Conservation (phyloP, 2,888 invertebrate species). For the Dolichomitus sp. region DNA sequence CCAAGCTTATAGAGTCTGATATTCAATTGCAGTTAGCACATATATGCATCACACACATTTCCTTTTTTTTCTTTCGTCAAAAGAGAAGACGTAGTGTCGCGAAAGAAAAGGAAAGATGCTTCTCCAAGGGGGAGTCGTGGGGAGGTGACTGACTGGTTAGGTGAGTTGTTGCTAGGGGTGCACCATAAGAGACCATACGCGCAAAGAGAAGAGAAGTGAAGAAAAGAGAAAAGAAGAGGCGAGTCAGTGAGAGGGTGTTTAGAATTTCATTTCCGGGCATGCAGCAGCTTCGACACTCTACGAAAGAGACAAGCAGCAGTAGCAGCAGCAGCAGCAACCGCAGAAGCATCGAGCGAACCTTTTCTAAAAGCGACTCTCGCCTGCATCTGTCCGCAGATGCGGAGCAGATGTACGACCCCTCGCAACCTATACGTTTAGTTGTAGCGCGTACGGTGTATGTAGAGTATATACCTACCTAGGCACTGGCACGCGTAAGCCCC, state of each 20-base stretch:
- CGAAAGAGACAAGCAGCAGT: conserved; percentile 62
- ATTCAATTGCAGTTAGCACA: conserved; percentile 37
- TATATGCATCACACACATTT: conserved; percentile 25
- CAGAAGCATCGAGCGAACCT: conserved; percentile 56
- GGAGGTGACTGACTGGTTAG: conserved; percentile 54
- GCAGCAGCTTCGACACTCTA: conserved; percentile 46
- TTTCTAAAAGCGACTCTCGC: conserved; percentile 67
- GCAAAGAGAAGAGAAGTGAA: conserved; percentile 49
- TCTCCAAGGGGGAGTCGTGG: conserved; percentile 25
- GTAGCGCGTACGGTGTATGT: conserved; percentile 52
- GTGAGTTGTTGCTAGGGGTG: conserved; percentile 53
- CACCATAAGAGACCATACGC: conserved; percentile 36
- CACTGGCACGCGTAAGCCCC: conserved; percentile 57
- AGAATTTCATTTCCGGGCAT: conserved; percentile 84
- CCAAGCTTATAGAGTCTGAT: conserved; percentile 15
- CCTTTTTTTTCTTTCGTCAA: conserved; percentile 25
- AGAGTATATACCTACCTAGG: conserved; percentile 56
- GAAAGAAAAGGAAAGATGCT: conserved; percentile 28
- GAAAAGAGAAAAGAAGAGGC: conserved; percentile 65
- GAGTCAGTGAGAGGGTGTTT: conserved; percentile 79
- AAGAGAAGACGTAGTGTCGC: conserved; percentile 43
- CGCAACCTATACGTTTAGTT: conserved; percentile 52
- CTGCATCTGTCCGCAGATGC: conserved; percentile 83
- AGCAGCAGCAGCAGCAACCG: conserved; percentile 38
- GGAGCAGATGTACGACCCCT: conserved; percentile 80